Evolutionary conservation across 1,140 invertebrate species (phyloP).

Genomic region (Panulirus ornatus): DNA sequence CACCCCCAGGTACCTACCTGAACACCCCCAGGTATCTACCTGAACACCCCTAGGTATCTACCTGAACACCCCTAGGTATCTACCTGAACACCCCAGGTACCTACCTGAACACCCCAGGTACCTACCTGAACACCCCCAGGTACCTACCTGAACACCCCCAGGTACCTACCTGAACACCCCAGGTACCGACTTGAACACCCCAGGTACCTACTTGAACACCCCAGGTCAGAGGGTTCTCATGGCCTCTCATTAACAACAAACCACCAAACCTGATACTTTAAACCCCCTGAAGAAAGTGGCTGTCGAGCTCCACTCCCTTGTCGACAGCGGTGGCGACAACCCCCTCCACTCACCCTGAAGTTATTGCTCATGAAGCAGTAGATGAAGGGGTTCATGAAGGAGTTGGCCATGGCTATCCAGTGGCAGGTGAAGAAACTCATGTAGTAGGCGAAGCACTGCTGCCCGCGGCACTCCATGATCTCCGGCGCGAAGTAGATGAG

Average conservation of each 20-base stretch:
- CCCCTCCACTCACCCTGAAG: constrained; percentile 85
- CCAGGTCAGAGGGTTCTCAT: constrained; percentile 76
- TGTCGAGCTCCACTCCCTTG: neutral
- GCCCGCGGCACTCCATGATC: constrained; percentile 74
- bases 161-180: neutral
- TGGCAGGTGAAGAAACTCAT: constrained; percentile 80
- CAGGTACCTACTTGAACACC: constrained; percentile 80
- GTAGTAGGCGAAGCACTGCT: constrained; percentile 76
- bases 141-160: too few relatives aligned
- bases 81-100: too few relatives aligned
- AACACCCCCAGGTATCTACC: too few relatives aligned
- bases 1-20: too few relatives aligned
- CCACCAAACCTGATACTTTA: neutral
- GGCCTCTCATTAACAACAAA: neutral
- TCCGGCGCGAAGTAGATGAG: constrained; percentile 77
- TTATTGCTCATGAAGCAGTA: constrained; percentile 93
- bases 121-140: too few relatives aligned
- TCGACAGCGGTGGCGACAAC: constrained; percentile 77
- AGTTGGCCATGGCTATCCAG: constrained; percentile 85
- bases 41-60: too few relatives aligned
- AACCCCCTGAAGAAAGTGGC: too few relatives aligned
- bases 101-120: too few relatives aligned
- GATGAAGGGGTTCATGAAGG: constrained; percentile 91
- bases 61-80: too few relatives aligned
- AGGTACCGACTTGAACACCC: neutral